Evolutionary conservation across 2,797 vertebrate genomes (phyloP).

Genomic region (Rhynchonycteris naso): DNA sequence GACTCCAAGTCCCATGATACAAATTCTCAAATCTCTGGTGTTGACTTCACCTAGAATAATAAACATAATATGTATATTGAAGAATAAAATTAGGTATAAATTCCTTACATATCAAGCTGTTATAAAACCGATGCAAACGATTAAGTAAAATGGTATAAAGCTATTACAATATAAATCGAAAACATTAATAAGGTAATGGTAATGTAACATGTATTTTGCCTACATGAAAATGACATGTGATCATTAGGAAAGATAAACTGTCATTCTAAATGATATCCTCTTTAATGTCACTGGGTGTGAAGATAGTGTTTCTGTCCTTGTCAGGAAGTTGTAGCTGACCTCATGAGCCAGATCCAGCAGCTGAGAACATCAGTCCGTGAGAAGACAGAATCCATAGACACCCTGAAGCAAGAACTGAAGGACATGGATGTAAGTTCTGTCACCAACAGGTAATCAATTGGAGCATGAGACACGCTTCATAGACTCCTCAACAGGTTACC

Average conservation of each 20-base stretch:
- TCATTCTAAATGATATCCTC: not conserved
- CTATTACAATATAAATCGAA: conserved; percentile 16
- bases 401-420: conserved; percentile 90
- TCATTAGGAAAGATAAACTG: conserved; percentile 14
- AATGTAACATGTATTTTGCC: not conserved
- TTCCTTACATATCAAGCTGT: not conserved
- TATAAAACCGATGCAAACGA: not conserved
- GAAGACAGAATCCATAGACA: conserved; percentile 89
- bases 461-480: not conserved
- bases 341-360: conserved; percentile 94
- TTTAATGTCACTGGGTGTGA: not conserved
- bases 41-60: not conserved
- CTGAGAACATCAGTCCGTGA: conserved; percentile 89
- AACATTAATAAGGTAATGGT: not conserved
- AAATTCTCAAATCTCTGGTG: not conserved
- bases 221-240: conserved; percentile 41
- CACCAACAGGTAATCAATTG: conserved; percentile 7
- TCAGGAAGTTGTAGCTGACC: conserved; percentile 92
- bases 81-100: not conserved
- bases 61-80: not conserved
- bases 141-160: not conserved
- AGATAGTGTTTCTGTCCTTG: conserved; percentile 67
- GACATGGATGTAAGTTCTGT: conserved; percentile 91
- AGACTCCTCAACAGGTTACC: not conserved
- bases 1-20: not conserved